phyloP scores from a whole-genome alignment of 2,113 vertebrate species.

The Phoenicopterus ruber region DNA sequence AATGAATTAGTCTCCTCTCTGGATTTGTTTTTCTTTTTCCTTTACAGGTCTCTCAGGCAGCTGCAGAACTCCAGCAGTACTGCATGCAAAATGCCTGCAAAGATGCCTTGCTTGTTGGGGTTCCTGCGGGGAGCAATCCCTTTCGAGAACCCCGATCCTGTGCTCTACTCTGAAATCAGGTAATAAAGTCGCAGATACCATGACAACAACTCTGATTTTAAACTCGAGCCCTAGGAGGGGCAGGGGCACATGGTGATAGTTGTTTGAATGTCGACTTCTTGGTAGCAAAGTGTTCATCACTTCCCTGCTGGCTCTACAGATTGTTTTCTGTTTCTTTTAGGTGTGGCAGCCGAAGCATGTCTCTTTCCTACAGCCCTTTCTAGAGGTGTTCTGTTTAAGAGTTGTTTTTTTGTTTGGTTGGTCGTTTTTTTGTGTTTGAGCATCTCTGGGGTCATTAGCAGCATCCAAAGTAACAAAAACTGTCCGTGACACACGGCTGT shows the following conservation, averaged over 20 bases:
- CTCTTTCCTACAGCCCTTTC: not conserved
- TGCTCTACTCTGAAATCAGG: slow-evolving; percentile 79
- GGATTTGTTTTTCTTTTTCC: not conserved
- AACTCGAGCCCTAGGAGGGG: not conserved
- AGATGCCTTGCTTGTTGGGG: slow-evolving; percentile 89
- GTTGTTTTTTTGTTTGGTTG: not conserved
- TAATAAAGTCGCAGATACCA: not conserved
- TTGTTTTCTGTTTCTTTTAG: not conserved
- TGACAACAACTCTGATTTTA: not conserved
- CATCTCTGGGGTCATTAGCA: not conserved
- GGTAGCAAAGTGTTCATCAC: not conserved
- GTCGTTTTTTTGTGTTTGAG: not conserved
- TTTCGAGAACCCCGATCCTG: slow-evolving; percentile 94
- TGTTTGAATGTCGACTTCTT: not conserved
- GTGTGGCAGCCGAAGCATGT: not conserved
- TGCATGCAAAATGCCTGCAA: slow-evolving; percentile 93
- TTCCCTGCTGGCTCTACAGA: not conserved
- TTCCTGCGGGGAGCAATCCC: slow-evolving; percentile 92
- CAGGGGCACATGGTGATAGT: not conserved
- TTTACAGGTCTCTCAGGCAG: slow-evolving; percentile 91
- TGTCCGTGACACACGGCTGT: not conserved
- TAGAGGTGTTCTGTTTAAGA: not conserved
- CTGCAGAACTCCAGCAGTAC: slow-evolving; percentile 93
- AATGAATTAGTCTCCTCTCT: not conserved
- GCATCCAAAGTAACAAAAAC: not conserved